These are phyloP conservation scores for Ryuthela nishihirai DNA, from an alignment of 2,888 invertebrate genomes.

Conservation along the genomic window DNA sequence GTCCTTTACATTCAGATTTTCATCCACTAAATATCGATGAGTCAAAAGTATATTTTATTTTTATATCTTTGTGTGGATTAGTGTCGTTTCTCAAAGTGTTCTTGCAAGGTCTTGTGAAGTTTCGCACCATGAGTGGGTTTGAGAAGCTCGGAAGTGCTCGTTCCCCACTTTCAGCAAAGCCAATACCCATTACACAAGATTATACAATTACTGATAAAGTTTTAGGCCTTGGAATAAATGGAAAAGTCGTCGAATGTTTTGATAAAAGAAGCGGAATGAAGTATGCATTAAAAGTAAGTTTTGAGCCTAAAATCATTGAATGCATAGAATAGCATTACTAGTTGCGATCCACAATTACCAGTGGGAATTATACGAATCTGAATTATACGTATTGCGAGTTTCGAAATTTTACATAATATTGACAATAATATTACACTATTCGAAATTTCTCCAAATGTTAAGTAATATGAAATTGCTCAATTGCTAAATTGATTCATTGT, in stretches of 20 bases:
- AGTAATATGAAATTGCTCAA: too few relatives aligned
- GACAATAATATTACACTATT: too few relatives aligned
- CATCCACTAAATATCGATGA: constrained; percentile 22
- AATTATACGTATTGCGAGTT: too few relatives aligned
- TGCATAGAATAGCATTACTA: too few relatives aligned
- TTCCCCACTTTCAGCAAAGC: constrained; percentile 57
- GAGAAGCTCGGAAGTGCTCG: constrained; percentile 32
- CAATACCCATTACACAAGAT: constrained; percentile 78
- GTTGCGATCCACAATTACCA: too few relatives aligned
- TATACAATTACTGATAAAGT: constrained; percentile 90
- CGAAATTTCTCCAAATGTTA: too few relatives aligned
- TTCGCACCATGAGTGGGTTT: constrained; percentile 17
- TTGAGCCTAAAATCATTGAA: too few relatives aligned
- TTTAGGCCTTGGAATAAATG: constrained; percentile 94
- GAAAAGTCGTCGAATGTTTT: constrained; percentile 95
- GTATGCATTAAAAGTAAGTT: constrained; percentile 84
- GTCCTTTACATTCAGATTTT: neutral
- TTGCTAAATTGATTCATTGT: too few relatives aligned
- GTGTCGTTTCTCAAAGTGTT: constrained; percentile 18
- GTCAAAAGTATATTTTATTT: constrained; percentile 11
- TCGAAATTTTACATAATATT: too few relatives aligned
- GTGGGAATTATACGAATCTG: too few relatives aligned
- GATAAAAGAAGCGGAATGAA: constrained; percentile 70
- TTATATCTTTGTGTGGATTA: constrained; percentile 17
- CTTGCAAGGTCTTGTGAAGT: neutral